Evolutionary conservation across 2,888 invertebrate species (phyloP).

Genomic region (Xylophagus ater): DNA sequence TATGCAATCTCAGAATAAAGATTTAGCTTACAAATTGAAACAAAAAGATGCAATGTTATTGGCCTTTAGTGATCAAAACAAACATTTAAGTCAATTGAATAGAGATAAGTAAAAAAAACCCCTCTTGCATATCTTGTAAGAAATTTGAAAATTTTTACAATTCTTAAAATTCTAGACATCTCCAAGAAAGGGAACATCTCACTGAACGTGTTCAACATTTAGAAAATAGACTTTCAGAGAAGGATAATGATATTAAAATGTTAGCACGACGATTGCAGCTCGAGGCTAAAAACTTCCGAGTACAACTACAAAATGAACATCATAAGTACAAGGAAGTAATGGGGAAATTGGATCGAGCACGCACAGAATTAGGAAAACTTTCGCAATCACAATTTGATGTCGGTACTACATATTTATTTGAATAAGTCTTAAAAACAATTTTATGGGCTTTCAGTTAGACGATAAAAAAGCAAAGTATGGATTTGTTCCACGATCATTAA

Average conservation of each 20-base stretch:
- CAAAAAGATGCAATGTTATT: conserved; percentile 57
- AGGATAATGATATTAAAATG: conserved; percentile 52
- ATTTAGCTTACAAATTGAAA: conserved; percentile 52
- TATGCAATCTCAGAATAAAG: conserved; percentile 51
- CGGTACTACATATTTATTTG: no score
- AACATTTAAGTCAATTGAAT: conserved; percentile 56
- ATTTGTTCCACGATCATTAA: conserved; percentile 9
- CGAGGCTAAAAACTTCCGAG: conserved; percentile 62
- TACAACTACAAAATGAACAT: conserved; percentile 57
- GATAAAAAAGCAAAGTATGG: background rate
- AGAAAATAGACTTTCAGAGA: conserved; percentile 44
- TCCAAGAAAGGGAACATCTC: conserved; percentile 63
- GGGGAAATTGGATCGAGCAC: conserved; percentile 47
- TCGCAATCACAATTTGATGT: conserved; percentile 6
- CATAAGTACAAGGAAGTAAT: conserved; percentile 59
- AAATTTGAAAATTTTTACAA: background rate
- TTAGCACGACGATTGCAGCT: conserved; percentile 58
- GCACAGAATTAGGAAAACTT: conserved; percentile 25
- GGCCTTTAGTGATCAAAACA: conserved; percentile 55
- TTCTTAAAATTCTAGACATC: conserved; percentile 40
- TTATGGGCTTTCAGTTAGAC: background rate
- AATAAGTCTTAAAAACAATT: background rate
- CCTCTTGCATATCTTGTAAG: background rate
- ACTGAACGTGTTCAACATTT: conserved; percentile 50
- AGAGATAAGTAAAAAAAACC: conserved; percentile 54